Evolutionary conservation across 2,888 invertebrate species (phyloP).

Genomic region (Plebejus melissa): DNA sequence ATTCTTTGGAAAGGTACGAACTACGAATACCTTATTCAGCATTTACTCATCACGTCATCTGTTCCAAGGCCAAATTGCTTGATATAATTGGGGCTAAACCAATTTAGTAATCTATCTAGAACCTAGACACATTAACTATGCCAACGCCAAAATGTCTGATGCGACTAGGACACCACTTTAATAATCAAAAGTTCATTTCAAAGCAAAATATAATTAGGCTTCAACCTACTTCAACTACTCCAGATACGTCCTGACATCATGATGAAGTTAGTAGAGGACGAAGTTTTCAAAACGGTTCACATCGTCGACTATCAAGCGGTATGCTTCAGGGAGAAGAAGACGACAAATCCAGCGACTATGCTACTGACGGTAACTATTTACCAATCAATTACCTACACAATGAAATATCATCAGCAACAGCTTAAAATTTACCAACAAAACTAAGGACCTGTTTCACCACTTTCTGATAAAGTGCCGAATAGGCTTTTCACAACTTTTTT

Average conservation of each 20-base stretch:
- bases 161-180: no score
- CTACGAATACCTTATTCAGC: background rate
- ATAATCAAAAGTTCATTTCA: background rate
- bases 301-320: slow-evolving; percentile 94
- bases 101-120: no score
- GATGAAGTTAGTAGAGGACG: slow-evolving; percentile 84
- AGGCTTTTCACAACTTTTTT: no score
- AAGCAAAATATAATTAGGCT: background rate
- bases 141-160: background rate
- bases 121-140: background rate
- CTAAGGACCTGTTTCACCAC: no score
- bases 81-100: no score
- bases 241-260: slow-evolving; percentile 85
- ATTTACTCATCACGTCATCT: background rate
- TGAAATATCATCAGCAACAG: background rate
- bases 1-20: slow-evolving; percentile 89
- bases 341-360: slow-evolving; percentile 79
- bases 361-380: slow-evolving; percentile 76
- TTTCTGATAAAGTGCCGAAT: no score
- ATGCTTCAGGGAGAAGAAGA: slow-evolving; percentile 85
- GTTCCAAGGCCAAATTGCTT: no score
- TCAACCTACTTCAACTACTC: slow-evolving; percentile 26
- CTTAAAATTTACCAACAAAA: background rate
- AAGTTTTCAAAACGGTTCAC: slow-evolving; percentile 85
- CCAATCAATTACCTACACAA: background rate